A percentile compares a stretch with the other conserved stretches of the same genome.
These are phyloP conservation scores for Telmatochromis sp. DNA, from an alignment of 2,113 vertebrate species.

Conservation along the genomic window DNA sequence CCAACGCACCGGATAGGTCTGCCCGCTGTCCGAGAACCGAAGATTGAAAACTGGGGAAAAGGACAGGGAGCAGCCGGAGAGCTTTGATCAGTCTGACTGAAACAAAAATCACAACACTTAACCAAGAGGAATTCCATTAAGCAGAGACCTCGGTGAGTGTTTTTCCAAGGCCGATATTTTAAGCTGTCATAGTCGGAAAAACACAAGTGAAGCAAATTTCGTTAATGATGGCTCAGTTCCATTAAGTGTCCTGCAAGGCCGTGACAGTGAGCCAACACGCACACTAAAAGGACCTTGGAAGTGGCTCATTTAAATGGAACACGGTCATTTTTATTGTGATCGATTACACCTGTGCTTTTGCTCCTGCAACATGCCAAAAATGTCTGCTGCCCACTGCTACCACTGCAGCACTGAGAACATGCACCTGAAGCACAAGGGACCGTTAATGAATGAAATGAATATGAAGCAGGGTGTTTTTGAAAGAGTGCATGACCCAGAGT, in stretches of 20 bases:
- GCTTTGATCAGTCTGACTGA: background rate
- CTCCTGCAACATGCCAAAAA: background rate
- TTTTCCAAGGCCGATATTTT: background rate
- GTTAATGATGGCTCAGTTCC: background rate
- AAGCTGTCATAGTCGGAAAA: background rate
- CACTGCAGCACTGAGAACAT: background rate
- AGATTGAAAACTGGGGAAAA: conserved; percentile 72
- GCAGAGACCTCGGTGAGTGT: background rate
- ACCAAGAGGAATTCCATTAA: background rate
- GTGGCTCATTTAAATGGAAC: background rate
- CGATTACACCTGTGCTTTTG: background rate
- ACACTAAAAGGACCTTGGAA: background rate
- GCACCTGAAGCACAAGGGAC: background rate
- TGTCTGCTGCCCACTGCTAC: background rate
- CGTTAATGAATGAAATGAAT: background rate
- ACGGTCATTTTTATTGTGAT: background rate
- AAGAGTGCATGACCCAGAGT: background rate
- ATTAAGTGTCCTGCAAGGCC: background rate
- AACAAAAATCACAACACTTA: background rate
- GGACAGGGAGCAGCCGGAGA: background rate
- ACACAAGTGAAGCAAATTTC: background rate
- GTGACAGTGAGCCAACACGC: background rate
- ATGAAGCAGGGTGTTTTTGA: background rate
- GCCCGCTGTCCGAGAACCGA: conserved; percentile 70
- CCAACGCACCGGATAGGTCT: conserved; percentile 35